Conservation (phyloP, 2,797 vertebrate genomes). For the Petrocephalus schoutedeni region DNA sequence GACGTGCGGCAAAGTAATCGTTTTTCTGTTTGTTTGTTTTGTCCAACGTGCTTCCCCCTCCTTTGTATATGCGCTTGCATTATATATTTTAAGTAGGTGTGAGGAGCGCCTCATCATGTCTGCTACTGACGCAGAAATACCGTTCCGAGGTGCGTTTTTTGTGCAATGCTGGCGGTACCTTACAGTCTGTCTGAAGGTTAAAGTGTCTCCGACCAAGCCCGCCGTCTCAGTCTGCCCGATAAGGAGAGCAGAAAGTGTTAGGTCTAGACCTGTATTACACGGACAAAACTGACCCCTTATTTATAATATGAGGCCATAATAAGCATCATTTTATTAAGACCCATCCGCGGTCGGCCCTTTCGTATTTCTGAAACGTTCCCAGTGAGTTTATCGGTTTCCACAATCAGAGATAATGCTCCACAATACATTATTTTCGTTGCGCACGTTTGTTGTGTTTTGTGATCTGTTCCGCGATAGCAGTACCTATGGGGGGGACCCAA, state of each 20-base stretch:
- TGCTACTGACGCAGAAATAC: neutral
- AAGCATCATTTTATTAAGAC: neutral
- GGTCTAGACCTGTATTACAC: neutral
- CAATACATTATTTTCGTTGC: neutral
- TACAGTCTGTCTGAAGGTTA: neutral
- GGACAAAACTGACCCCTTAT: neutral
- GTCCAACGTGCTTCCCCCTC: neutral
- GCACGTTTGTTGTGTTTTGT: neutral
- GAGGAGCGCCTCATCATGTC: neutral
- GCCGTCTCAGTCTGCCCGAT: neutral
- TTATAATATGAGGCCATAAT: neutral
- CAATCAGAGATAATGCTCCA: neutral
- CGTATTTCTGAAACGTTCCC: neutral
- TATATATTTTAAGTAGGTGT: neutral
- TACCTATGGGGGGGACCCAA: neutral
- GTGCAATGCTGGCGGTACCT: neutral
- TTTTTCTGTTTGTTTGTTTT: neutral
- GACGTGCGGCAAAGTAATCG: neutral
- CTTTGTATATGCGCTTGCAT: neutral
- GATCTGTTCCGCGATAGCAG: neutral
- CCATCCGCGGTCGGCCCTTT: neutral
- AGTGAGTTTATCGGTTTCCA: neutral
- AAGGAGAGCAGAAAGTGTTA: neutral
- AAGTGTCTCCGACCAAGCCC: neutral
- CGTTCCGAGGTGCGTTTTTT: slow-evolving; percentile 1